Conservation (phyloP, 2,113 vertebrate species). For the Nipponia nippon region DNA sequence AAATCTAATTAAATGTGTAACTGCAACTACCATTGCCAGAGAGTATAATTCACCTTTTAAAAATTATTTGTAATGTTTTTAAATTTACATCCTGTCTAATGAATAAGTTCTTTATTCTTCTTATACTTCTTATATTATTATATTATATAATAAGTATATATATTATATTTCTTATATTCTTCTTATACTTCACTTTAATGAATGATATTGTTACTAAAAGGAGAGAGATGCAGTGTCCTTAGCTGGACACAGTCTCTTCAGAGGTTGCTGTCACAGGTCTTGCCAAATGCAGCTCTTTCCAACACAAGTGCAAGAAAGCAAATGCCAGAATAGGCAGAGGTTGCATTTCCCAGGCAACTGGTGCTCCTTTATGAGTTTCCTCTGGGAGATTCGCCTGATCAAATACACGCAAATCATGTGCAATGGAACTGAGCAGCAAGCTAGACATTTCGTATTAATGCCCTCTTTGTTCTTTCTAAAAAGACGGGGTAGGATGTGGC, state of each 20-base stretch:
- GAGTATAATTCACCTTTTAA: not conserved
- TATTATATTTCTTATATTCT: too few species aligned
- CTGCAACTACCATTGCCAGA: not conserved
- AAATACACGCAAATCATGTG: not conserved
- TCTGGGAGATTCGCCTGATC: not conserved
- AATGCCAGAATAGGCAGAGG: not conserved
- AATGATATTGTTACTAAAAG: not conserved
- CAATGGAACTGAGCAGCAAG: not conserved
- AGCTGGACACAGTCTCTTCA: not conserved
- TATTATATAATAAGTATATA: too few species aligned
- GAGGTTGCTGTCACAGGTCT: not conserved
- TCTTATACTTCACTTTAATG: not conserved
- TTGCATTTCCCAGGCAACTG: not conserved
- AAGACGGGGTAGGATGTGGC: not conserved
- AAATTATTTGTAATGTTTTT: not conserved
- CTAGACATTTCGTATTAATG: not conserved
- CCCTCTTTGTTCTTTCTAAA: not conserved
- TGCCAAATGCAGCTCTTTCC: fast-evolving
- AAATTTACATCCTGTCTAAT: not conserved
- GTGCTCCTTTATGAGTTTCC: not conserved
- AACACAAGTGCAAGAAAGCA: not conserved
- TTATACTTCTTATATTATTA: too few species aligned
- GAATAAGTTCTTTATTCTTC: not conserved
- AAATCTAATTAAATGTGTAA: not conserved
- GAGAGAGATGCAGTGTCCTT: not conserved